phyloP scores from a whole-genome alignment of 2,797 vertebrate species.

The Intellagama lesueurii region DNA sequence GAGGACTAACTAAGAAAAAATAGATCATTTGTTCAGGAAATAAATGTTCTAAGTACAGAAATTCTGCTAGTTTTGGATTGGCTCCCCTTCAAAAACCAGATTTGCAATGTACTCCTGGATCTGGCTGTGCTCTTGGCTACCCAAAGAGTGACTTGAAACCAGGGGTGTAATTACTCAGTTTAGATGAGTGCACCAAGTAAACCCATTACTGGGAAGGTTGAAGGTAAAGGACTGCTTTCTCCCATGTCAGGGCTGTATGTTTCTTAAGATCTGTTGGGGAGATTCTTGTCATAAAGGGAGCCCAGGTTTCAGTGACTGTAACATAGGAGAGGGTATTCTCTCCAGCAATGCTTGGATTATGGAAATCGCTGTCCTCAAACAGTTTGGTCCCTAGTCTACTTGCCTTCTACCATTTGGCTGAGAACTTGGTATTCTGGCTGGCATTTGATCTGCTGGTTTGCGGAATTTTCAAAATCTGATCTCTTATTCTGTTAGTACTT shows the following conservation, averaged over 20 bases:
- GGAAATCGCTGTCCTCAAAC: background rate
- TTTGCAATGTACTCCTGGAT: background rate
- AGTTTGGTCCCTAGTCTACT: background rate
- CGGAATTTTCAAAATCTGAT: background rate
- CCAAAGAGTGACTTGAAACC: background rate
- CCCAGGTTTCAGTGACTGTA: background rate
- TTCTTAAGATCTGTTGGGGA: background rate
- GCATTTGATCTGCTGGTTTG: background rate
- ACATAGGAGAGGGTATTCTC: background rate
- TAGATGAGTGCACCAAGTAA: background rate
- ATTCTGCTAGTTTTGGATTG: background rate
- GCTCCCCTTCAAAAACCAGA: background rate
- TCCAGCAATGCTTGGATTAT: background rate
- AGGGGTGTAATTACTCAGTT: background rate
- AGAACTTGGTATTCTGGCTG: background rate
- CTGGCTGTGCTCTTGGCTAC: background rate
- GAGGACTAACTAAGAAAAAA: background rate
- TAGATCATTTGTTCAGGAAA: background rate
- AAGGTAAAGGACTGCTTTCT: background rate
- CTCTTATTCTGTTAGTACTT: too few species aligned
- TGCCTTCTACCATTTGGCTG: background rate
- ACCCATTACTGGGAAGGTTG: background rate
- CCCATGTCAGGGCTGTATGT: background rate
- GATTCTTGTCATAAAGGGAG: background rate
- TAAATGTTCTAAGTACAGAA: background rate